These are phyloP conservation scores for Arctopsyche grandis DNA, from an alignment of 1,140 invertebrate genomes.

Conservation along the genomic window DNA sequence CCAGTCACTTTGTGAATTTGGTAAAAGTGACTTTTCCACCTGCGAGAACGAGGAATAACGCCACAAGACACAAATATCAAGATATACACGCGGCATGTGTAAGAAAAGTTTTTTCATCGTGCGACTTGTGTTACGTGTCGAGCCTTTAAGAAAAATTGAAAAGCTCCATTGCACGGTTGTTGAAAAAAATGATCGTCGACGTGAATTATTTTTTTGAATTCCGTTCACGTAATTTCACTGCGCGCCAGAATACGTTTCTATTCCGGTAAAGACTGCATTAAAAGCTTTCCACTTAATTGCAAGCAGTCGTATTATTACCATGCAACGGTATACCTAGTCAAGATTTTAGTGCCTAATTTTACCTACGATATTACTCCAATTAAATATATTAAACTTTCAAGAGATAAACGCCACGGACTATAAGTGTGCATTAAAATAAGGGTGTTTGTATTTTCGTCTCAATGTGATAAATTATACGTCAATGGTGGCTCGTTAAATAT, in stretches of 20 bases:
- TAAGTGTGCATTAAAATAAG: too few species aligned
- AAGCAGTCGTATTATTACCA: background rate
- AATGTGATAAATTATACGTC: too few species aligned
- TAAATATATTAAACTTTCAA: background rate
- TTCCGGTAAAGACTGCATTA: background rate
- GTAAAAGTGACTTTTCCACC: conserved; percentile 26
- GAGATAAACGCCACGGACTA: too few species aligned
- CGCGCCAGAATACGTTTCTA: too few species aligned
- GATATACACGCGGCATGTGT: background rate
- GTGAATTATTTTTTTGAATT: too few species aligned
- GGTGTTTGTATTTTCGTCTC: too few species aligned
- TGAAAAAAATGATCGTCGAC: background rate
- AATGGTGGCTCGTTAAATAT: too few species aligned
- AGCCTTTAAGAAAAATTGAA: background rate
- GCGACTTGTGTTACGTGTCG: background rate
- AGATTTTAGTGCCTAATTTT: conserved; percentile 9
- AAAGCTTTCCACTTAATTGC: conserved; percentile 15
- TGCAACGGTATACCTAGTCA: background rate
- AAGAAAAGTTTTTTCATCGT: background rate
- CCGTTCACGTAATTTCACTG: too few species aligned
- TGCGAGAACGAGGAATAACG: conserved; percentile 3
- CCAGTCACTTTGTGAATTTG: conserved; percentile 33
- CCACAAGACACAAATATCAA: conserved; percentile 3
- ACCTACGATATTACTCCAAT: background rate
- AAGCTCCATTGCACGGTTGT: background rate